Evolutionary conservation across 2,888 invertebrate genomes (phyloP).

Genomic region (Macroteleia sp.): DNA sequence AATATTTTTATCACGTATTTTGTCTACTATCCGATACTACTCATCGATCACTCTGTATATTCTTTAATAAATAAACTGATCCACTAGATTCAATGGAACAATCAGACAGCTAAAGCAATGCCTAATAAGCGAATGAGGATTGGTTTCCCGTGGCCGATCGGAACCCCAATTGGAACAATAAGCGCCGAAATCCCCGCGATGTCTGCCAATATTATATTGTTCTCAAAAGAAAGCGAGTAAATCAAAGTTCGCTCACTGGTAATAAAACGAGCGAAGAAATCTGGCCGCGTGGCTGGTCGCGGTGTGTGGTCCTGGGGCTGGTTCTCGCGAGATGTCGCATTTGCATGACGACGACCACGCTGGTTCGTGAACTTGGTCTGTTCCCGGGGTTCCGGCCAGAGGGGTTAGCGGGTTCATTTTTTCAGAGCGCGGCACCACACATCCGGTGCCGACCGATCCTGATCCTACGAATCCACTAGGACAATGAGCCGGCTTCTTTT

Average conservation of each 20-base stretch:
- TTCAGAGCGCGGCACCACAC: constrained; percentile 62
- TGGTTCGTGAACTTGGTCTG: constrained; percentile 18
- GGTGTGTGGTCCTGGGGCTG: constrained; percentile 37
- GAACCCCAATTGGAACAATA: constrained; percentile 25
- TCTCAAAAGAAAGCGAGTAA: constrained; percentile 21
- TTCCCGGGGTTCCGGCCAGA: constrained; percentile 10
- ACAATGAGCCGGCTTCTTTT: constrained; percentile 75
- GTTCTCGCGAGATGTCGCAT: constrained; percentile 38
- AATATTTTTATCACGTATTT: too few species aligned
- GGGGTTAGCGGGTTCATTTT: constrained; percentile 22
- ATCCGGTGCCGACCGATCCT: constrained; percentile 70
- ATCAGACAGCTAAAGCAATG: too few species aligned
- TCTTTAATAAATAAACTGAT: too few species aligned
- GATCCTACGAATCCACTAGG: constrained; percentile 71
- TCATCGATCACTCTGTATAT: too few species aligned
- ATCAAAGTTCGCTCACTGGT: constrained; percentile 26
- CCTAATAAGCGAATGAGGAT: neutral
- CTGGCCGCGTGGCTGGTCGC: constrained; percentile 29
- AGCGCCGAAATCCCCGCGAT: too few species aligned
- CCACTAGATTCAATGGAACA: too few species aligned
- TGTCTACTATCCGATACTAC: too few species aligned
- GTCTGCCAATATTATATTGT: constrained; percentile 28
- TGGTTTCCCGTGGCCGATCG: neutral
- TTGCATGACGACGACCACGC: constrained; percentile 33
- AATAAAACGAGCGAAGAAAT: constrained; percentile 17